phyloP scores from a whole-genome alignment of 1,140 invertebrate genomes.

The Hestina assimilis region DNA sequence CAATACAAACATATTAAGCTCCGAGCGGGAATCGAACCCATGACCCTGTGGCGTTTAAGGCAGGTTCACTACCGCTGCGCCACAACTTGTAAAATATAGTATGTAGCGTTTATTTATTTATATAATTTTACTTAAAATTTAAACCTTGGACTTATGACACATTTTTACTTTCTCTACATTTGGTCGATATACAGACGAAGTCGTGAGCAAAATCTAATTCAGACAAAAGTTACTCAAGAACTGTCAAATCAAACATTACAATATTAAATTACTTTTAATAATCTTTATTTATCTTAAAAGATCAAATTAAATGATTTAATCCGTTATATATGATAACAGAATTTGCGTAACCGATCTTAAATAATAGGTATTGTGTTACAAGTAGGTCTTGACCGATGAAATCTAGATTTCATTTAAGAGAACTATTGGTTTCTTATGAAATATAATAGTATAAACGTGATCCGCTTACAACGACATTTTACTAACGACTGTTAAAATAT shows the following conservation, averaged over 20 bases:
- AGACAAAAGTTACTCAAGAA: no score
- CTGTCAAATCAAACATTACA: not conserved
- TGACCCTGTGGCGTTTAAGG: no score
- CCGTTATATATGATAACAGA: not conserved
- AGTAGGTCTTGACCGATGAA: conserved; percentile 26
- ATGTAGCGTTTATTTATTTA: no score
- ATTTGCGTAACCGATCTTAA: conserved; percentile 16
- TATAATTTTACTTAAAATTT: no score
- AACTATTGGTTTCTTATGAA: conserved; percentile 25
- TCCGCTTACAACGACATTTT: not conserved
- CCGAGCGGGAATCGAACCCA: no score
- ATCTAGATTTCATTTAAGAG: conserved; percentile 25
- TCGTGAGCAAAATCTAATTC: no score
- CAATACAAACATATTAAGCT: no score
- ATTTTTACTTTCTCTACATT: no score
- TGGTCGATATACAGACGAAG: no score
- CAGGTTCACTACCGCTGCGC: no score
- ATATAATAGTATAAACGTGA: conserved; percentile 16
- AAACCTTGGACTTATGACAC: no score
- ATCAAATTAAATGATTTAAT: conserved; percentile 1
- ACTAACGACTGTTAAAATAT: not conserved
- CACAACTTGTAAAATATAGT: no score
- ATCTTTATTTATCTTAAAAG: not conserved
- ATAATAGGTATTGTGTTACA: conserved; percentile 20
- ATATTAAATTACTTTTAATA: not conserved